Conservation (phyloP, 1,140 invertebrate species). For the Formica selysi region DNA sequence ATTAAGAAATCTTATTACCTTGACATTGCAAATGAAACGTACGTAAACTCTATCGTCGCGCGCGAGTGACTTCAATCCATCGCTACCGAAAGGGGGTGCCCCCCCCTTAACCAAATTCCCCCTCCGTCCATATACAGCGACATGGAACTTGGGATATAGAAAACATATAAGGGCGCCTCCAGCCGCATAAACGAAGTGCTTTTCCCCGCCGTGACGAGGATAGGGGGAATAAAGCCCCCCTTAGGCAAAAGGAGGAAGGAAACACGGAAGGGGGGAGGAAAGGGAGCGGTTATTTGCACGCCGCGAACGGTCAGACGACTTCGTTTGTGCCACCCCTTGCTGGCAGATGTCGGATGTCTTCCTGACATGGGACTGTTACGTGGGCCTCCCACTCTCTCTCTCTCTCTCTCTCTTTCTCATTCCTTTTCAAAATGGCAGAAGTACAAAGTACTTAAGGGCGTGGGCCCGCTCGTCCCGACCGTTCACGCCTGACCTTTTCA, state of each 20-base stretch:
- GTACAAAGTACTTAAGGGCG: conserved; percentile 57
- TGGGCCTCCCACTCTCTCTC: conserved; percentile 59
- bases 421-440: conserved; percentile 74
- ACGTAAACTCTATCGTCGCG: not conserved
- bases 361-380: conserved; percentile 60
- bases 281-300: conserved; percentile 59
- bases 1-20: not conserved
- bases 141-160: conserved; percentile 68
- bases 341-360: conserved; percentile 71
- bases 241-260: not conserved
- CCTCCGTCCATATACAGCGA: conserved; percentile 45
- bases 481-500: conserved; percentile 54
- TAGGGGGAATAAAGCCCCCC: conserved; percentile 4
- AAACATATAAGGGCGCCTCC: conserved; percentile 77
- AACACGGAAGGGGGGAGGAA: conserved; percentile 17
- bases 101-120: conserved; percentile 48
- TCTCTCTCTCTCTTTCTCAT: conserved; percentile 28
- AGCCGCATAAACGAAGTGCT: conserved; percentile 72
- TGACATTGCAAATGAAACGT: not conserved
- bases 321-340: conserved; percentile 64
- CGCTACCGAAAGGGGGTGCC: conserved; percentile 46
- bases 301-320: conserved; percentile 67
- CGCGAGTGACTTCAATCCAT: conserved; percentile 57
- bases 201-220: conserved; percentile 71
- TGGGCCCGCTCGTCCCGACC: conserved; percentile 17